Evolutionary conservation across 2,797 vertebrate genomes (phyloP).

Genomic region (Prunella strophiata): DNA sequence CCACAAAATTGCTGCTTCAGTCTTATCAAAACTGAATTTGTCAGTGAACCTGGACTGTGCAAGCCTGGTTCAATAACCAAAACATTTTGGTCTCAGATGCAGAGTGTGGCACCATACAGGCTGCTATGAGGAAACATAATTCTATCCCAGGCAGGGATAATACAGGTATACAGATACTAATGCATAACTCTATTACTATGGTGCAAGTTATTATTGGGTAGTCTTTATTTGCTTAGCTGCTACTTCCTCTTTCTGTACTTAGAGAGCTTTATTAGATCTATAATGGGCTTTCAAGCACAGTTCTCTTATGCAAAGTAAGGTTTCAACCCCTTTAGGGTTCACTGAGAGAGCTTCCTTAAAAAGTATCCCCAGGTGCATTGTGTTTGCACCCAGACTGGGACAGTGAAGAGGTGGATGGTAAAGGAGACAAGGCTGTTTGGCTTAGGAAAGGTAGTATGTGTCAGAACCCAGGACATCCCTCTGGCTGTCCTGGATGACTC

Average conservation of each 20-base stretch:
- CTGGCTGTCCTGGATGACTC: too few relatives aligned
- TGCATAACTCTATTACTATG: not conserved
- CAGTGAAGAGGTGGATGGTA: not conserved
- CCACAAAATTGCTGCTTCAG: too few relatives aligned
- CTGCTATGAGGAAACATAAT: not conserved
- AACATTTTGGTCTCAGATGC: not conserved
- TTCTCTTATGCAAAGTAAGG: constrained; percentile 37
- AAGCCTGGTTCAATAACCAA: not conserved
- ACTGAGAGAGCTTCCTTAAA: not conserved
- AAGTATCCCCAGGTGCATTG: not conserved
- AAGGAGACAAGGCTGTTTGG: not conserved
- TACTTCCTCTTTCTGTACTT: not conserved
- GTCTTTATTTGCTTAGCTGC: not conserved
- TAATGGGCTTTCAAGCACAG: not conserved
- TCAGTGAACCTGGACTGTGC: not conserved
- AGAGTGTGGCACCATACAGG: not conserved
- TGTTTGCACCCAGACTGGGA: not conserved
- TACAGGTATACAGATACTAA: not conserved
- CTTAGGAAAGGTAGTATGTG: not conserved
- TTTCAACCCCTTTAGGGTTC: not conserved
- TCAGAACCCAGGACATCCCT: too few relatives aligned
- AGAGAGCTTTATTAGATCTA: not conserved
- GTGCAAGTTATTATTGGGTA: not conserved
- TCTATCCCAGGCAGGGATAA: not conserved
- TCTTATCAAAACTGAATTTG: too few relatives aligned